Evolutionary conservation across 2,113 vertebrate species (phyloP).

Genomic region (Acrocephalus arundinaceus): DNA sequence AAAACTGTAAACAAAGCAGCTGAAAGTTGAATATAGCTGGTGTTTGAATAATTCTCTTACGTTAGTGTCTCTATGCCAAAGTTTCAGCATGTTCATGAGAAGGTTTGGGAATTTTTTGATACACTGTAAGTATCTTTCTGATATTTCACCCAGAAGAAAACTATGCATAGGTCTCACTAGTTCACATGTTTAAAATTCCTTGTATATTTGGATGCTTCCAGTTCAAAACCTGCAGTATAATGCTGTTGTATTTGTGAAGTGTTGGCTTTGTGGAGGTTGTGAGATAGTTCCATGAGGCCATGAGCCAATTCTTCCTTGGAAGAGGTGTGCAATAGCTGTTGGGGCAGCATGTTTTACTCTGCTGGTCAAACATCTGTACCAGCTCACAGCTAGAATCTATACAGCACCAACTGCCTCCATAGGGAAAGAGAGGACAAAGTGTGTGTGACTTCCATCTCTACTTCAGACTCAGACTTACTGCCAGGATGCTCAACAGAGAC

Average conservation of each 20-base stretch:
- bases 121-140: background rate
- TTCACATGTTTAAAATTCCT: background rate
- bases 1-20: background rate
- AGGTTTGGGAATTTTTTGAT: background rate
- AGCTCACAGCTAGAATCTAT: background rate
- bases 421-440: background rate
- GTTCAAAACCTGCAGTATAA: background rate
- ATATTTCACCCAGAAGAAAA: background rate
- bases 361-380: background rate
- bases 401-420: rapidly evolving
- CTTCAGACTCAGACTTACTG: background rate
- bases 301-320: background rate
- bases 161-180: background rate
- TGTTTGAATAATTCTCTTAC: background rate
- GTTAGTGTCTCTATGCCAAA: background rate
- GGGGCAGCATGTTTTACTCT: background rate
- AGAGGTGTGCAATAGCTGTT: background rate
- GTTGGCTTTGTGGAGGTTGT: background rate
- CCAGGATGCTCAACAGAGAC: background rate
- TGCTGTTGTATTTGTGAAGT: background rate
- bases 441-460: rapidly evolving
- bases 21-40: background rate
- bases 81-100: background rate
- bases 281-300: background rate
- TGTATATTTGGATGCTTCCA: background rate